A percentile compares a stretch with the other conserved stretches of the same genome.
phyloP scores from a whole-genome alignment of 2,113 vertebrate species.

The Marmota flaviventris region DNA sequence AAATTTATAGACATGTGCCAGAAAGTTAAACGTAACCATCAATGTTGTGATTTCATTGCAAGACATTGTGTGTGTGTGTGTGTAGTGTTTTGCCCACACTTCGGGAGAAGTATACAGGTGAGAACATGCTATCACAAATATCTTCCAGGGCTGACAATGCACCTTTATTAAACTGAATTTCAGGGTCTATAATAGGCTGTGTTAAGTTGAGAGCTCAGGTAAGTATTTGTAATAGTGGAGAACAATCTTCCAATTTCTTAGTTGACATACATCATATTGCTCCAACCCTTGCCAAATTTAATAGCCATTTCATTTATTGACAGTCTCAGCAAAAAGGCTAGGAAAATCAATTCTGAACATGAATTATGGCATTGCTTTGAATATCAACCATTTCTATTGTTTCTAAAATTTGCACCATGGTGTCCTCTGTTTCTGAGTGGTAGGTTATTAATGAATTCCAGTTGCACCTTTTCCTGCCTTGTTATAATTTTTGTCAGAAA shows the following conservation, averaged over 20 bases:
- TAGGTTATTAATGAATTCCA: constrained; percentile 69
- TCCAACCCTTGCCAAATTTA: constrained; percentile 31
- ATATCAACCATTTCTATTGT: constrained; percentile 57
- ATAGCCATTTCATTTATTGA: constrained; percentile 70
- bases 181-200: neutral
- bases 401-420: constrained; percentile 63
- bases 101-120: neutral
- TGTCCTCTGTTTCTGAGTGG: constrained; percentile 59
- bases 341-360: constrained; percentile 72
- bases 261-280: constrained; percentile 46
- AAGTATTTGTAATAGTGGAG: neutral
- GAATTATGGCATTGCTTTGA: constrained; percentile 72
- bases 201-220: constrained; percentile 10
- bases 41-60: neutral
- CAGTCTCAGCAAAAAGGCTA: constrained; percentile 70
- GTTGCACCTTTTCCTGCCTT: constrained; percentile 61
- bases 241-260: constrained; percentile 58
- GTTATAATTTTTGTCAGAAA: constrained; percentile 76
- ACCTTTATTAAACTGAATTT: constrained; percentile 5
- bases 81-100: neutral
- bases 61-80: neutral
- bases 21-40: neutral
- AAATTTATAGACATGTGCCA: constrained; percentile 27
- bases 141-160: neutral
- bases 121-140: constrained; percentile 29